A percentile compares a stretch with the other conserved stretches of the same genome.
phyloP scores from a whole-genome alignment of 2,113 vertebrate genomes.

The Trematocara marginatum region DNA sequence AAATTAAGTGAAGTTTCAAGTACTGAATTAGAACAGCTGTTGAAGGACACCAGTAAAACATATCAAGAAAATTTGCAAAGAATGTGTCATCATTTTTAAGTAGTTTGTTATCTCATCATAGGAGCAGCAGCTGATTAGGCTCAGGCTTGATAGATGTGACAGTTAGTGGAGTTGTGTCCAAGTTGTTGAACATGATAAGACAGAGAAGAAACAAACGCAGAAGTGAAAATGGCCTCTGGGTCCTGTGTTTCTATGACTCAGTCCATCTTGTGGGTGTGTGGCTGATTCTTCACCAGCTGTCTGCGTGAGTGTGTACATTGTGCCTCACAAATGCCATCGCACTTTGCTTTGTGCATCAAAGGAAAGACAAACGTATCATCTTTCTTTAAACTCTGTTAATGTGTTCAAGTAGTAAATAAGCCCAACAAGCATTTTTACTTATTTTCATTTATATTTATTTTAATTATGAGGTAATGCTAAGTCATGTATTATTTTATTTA shows the following conservation, averaged over 20 bases:
- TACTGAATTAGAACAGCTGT: background rate
- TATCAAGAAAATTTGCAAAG: fast-evolving
- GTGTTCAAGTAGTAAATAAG: background rate
- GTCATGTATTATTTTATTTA: background rate
- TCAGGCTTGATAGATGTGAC: background rate
- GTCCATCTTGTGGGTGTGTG: slow-evolving; percentile 18
- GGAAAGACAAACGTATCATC: background rate
- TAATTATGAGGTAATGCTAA: background rate
- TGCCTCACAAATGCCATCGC: background rate
- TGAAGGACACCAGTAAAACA: background rate
- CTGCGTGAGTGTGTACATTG: background rate
- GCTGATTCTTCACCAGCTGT: background rate
- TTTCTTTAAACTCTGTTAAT: background rate
- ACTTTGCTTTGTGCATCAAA: background rate
- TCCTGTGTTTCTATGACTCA: slow-evolving; percentile 29
- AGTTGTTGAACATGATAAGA: background rate
- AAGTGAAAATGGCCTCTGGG: background rate
- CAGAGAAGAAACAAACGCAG: background rate
- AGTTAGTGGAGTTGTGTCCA: background rate
- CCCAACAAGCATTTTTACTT: background rate
- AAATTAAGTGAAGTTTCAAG: background rate
- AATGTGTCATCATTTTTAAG: background rate
- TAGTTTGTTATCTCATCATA: background rate
- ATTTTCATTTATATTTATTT: background rate
- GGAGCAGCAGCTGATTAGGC: background rate